phyloP scores from a whole-genome alignment of 2,797 vertebrate genomes.

The Balearica regulorum region DNA sequence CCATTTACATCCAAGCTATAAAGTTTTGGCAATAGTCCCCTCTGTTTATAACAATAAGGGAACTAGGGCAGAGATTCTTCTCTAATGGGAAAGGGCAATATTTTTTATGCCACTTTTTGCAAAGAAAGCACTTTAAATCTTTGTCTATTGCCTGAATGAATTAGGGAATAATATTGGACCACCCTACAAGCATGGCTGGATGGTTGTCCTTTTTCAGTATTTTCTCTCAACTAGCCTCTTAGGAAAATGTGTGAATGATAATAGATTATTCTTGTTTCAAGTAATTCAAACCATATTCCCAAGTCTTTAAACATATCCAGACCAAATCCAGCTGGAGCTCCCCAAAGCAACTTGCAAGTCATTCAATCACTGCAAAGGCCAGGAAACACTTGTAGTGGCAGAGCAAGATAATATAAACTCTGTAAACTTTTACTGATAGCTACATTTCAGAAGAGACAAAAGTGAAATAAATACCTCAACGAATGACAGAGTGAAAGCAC shows the following conservation, averaged over 20 bases:
- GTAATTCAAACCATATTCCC: conserved; percentile 52
- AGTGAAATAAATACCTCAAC: neutral
- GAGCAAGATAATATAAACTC: neutral
- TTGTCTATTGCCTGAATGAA: conserved; percentile 1
- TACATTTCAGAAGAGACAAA: neutral
- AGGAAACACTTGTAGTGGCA: neutral
- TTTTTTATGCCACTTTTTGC: conserved; percentile 2
- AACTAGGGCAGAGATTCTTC: neutral
- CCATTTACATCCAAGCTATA: neutral
- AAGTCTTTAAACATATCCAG: conserved; percentile 4
- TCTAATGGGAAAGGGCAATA: neutral
- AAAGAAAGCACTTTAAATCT: conserved; percentile 25
- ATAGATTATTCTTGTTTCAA: conserved; percentile 36
- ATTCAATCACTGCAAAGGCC: neutral
- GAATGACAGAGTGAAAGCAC: neutral
- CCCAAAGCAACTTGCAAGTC: conserved; percentile 23
- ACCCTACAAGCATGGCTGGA: conserved; percentile 15
- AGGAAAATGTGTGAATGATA: conserved; percentile 20
- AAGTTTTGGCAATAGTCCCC: neutral
- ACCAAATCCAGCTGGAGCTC: neutral
- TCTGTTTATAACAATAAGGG: neutral
- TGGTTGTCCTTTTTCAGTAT: neutral
- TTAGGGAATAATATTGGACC: conserved; percentile 17
- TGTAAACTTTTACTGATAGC: neutral
- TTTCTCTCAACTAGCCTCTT: conserved; percentile 12